Evolutionary conservation across 2,797 vertebrate species (phyloP).

Genomic region (Danio tinwini): DNA sequence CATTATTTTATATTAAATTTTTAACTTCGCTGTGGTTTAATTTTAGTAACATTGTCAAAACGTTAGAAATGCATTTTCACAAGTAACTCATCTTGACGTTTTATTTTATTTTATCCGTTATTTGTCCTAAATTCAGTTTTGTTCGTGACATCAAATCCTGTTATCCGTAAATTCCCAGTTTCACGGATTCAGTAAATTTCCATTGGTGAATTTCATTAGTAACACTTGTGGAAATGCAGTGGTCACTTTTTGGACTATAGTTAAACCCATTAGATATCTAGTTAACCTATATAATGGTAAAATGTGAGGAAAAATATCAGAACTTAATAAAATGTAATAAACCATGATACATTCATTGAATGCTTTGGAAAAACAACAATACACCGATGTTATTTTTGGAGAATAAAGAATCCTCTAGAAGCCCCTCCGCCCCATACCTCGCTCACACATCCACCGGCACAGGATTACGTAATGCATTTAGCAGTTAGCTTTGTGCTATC

Average conservation of each 20-base stretch:
- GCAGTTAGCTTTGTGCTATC: background rate
- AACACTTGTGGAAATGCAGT: background rate
- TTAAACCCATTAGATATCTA: too few species aligned
- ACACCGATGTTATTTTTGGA: background rate
- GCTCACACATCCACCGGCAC: background rate
- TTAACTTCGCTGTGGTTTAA: background rate
- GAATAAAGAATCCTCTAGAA: conserved; percentile 26
- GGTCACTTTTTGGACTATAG: background rate
- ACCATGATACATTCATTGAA: background rate
- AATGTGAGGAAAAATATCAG: background rate
- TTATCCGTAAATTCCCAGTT: background rate
- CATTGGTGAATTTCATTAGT: background rate
- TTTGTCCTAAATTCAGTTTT: background rate
- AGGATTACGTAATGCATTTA: background rate
- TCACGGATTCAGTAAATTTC: background rate
- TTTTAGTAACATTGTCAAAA: background rate
- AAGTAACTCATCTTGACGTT: background rate
- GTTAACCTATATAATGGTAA: background rate
- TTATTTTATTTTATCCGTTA: background rate
- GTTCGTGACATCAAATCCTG: background rate
- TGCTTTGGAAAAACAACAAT: background rate
- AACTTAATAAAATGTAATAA: background rate
- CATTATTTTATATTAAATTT: too few species aligned
- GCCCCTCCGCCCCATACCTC: background rate
- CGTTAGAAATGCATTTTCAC: background rate